These are phyloP conservation scores for Crypturellus undulatus DNA, from an alignment of 2,113 vertebrate genomes.

Conservation along the genomic window DNA sequence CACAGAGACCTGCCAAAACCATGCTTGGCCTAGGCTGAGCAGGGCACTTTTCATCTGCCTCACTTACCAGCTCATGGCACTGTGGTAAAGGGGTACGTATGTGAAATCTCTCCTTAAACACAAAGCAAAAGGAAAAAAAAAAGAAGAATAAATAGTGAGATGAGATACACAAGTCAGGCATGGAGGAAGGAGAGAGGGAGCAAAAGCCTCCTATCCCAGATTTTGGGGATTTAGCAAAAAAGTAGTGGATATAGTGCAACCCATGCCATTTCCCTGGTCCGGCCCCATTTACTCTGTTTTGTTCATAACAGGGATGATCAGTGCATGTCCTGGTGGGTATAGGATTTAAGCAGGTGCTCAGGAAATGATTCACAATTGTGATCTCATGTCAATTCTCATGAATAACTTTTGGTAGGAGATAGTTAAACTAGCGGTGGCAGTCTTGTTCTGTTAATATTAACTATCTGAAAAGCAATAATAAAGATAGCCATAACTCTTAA, in stretches of 20 bases:
- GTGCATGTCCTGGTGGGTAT: not conserved
- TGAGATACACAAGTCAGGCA: not conserved
- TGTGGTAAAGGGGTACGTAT: not conserved
- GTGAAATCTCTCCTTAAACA: not conserved
- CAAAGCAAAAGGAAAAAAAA: not conserved
- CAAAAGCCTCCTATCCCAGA: not conserved
- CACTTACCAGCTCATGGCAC: not conserved
- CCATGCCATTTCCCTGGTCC: not conserved
- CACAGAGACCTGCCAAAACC: not conserved
- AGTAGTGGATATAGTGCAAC: not conserved
- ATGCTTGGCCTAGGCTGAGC: not conserved
- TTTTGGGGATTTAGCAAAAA: not conserved
- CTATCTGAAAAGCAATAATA: not conserved
- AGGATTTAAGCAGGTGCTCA: not conserved
- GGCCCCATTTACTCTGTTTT: accelerated
- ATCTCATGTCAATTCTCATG: not conserved
- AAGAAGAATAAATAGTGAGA: not conserved
- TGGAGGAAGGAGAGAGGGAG: not conserved
- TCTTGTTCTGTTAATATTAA: not conserved
- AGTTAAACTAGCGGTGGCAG: not conserved
- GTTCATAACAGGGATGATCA: not conserved
- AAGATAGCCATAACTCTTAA: not conserved
- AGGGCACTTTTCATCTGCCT: not conserved
- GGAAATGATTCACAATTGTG: not conserved
- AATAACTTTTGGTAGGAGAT: not conserved